phyloP scores from a whole-genome alignment of 1,140 invertebrate genomes.

The Asobara japonica region DNA sequence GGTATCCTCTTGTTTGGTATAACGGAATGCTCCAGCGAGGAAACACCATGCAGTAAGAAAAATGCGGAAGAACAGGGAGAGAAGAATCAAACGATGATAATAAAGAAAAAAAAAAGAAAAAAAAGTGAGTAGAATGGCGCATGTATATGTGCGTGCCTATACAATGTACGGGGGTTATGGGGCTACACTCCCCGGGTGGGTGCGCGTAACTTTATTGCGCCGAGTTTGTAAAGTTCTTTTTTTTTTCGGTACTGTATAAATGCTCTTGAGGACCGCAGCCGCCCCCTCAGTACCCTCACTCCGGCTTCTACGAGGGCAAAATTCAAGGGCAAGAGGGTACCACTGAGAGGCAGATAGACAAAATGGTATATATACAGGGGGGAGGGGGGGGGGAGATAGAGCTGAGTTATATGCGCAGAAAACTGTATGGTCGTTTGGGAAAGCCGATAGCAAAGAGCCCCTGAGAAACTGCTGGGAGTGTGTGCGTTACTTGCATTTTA shows the following conservation, averaged over 20 bases:
- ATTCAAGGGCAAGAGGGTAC: neutral
- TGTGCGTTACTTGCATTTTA: constrained; percentile 40
- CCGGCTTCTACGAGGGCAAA: neutral
- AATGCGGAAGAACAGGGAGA: neutral
- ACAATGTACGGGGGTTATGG: constrained; percentile 22
- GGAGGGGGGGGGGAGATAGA: neutral
- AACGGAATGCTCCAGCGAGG: constrained; percentile 12
- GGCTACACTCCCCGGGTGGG: constrained; percentile 14
- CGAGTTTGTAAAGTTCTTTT: constrained; percentile 31
- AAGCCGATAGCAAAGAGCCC: constrained; percentile 31
- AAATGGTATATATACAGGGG: neutral
- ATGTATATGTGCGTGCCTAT: constrained; percentile 22
- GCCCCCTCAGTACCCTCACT: neutral
- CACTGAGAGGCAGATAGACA: neutral
- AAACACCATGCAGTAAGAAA: neutral
- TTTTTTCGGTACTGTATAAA: neutral
- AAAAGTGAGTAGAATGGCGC: constrained; percentile 6
- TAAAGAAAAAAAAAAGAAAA: neutral
- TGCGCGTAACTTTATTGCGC: constrained; percentile 24
- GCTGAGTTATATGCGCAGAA: constrained; percentile 10
- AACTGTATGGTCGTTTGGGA: constrained; percentile 2
- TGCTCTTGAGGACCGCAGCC: too few relatives aligned
- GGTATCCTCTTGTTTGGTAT: constrained; percentile 21
- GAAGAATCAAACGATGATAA: neutral
- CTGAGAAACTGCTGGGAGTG: constrained; percentile 33